Evolutionary conservation across 2,888 invertebrate species (phyloP).

Genomic region (Acrobeloides nanus): DNA sequence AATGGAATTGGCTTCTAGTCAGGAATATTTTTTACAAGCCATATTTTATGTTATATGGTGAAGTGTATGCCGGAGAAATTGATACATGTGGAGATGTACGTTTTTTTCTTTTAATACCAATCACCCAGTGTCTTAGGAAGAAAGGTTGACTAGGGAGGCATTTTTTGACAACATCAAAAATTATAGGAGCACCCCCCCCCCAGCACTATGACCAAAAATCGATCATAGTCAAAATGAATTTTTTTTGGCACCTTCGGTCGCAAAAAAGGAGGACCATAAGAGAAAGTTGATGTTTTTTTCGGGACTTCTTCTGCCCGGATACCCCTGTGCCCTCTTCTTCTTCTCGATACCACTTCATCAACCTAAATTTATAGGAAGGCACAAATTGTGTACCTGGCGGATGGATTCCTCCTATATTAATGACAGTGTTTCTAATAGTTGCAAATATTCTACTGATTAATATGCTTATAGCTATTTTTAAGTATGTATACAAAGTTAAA

Average conservation of each 20-base stretch:
- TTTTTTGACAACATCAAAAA: too few species aligned
- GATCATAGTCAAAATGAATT: too few species aligned
- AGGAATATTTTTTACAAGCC: conserved; percentile 87
- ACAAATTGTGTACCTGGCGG: conserved; percentile 49
- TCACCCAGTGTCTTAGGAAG: too few species aligned
- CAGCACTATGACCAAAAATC: too few species aligned
- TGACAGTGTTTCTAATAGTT: conserved; percentile 89
- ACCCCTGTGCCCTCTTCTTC: too few species aligned
- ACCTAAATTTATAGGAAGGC: conserved; percentile 4
- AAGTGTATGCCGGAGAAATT: conserved; percentile 88
- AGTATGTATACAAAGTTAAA: conserved; percentile 63
- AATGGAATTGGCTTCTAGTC: conserved; percentile 76
- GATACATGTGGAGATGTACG: conserved; percentile 60
- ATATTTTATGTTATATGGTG: conserved; percentile 99
- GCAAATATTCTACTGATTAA: conserved; percentile 95
- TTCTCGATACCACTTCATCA: background rate
- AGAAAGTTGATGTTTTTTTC: too few species aligned
- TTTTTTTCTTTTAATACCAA: too few species aligned
- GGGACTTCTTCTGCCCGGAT: too few species aligned
- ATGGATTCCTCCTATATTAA: conserved; percentile 84
- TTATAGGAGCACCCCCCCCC: too few species aligned
- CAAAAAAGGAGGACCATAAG: too few species aligned
- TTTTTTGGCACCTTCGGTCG: too few species aligned
- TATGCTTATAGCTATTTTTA: conserved; percentile 94
- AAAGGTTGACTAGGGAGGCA: too few species aligned